Evolutionary conservation across 2,888 invertebrate genomes (phyloP).

Genomic region (Laothoe populi): DNA sequence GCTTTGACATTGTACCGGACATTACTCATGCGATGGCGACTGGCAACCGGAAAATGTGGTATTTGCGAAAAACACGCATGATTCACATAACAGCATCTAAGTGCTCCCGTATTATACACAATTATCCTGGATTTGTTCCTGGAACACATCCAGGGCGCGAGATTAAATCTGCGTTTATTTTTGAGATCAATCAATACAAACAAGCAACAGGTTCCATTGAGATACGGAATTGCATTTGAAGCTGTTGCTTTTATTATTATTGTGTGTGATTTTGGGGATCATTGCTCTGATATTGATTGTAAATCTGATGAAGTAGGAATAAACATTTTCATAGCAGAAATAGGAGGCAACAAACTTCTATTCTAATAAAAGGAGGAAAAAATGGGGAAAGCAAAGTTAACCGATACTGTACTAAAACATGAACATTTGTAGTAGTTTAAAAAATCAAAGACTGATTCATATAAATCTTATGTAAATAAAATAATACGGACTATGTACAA

Average conservation of each 20-base stretch:
- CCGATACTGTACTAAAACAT: no score
- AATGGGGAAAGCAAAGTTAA: no score
- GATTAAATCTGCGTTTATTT: conserved; percentile 20
- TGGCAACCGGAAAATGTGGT: conserved; percentile 17
- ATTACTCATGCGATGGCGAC: conserved; percentile 19
- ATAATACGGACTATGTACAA: conserved; percentile 4
- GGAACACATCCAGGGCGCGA: conserved; percentile 21
- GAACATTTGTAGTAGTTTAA: no score
- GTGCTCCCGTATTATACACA: conserved; percentile 22
- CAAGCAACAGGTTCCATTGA: conserved; percentile 12
- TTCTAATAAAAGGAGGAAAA: no score
- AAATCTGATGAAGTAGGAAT: neutral
- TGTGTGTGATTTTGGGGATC: neutral
- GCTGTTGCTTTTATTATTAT: conserved; percentile 1
- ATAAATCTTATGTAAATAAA: neutral
- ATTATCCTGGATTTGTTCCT: conserved; percentile 26
- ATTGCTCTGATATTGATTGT: neutral
- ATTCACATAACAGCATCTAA: conserved; percentile 23
- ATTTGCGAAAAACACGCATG: conserved; percentile 6
- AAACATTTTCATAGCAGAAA: neutral
- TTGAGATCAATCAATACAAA: conserved; percentile 25
- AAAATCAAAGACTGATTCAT: no score
- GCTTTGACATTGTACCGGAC: conserved; percentile 3
- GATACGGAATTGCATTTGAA: neutral
- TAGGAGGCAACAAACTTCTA: neutral